Conservation (phyloP, 2,888 invertebrate species). For the Diplolepis rosae region DNA sequence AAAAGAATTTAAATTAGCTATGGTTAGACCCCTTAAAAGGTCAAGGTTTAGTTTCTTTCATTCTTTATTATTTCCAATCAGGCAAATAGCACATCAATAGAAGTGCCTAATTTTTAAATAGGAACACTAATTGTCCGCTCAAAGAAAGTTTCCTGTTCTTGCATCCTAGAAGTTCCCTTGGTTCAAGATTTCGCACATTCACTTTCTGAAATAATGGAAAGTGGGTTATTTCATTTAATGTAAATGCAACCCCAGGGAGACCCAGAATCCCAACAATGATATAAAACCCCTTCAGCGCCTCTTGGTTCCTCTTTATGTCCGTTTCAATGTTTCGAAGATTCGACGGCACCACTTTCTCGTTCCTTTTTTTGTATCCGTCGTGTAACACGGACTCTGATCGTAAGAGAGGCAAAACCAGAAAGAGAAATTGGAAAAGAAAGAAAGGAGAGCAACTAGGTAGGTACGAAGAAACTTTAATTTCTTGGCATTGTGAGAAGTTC, state of each 20-base stretch:
- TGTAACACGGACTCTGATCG: conserved; percentile 50
- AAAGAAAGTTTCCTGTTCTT: neutral
- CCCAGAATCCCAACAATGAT: conserved; percentile 8
- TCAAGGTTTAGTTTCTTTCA: neutral
- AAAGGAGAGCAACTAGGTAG: conserved; percentile 43
- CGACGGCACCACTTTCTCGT: neutral
- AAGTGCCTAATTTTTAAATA: neutral
- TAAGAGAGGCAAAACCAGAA: conserved; percentile 42
- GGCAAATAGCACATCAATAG: neutral
- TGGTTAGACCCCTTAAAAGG: neutral
- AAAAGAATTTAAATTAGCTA: neutral
- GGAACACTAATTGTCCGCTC: no score
- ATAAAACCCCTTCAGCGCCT: conserved; percentile 11
- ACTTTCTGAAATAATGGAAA: conserved; percentile 16
- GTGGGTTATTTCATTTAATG: conserved; percentile 23
- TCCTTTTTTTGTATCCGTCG: conserved; percentile 41
- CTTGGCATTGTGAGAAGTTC: conserved; percentile 70
- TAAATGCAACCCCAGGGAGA: conserved; percentile 22
- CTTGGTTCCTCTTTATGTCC: conserved; percentile 16
- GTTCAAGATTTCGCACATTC: conserved; percentile 3
- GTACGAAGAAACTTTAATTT: conserved; percentile 69
- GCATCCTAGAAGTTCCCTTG: neutral
- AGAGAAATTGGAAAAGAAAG: conserved; percentile 39
- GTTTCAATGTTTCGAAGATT: conserved; percentile 21
- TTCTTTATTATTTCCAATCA: neutral